phyloP scores from a whole-genome alignment of 64 coral and sea anemone genomes.

The Pocillopora damicornis region DNA sequence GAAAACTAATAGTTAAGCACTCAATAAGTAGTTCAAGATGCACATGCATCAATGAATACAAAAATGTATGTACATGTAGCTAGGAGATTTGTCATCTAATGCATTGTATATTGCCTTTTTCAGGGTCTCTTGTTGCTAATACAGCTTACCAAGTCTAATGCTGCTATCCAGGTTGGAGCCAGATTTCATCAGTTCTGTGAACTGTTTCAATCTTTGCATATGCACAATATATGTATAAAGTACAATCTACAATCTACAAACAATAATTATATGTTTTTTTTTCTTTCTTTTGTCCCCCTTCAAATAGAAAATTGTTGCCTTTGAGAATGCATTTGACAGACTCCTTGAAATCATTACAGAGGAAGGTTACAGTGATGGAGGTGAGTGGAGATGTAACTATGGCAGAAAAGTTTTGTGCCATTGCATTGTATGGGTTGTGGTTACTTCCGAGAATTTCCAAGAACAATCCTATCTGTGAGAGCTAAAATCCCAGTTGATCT shows the following conservation, averaged over 20 bases:
- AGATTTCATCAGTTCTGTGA: neutral
- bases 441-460: too few species aligned
- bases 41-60: too few species aligned
- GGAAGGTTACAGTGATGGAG: constrained; percentile 95
- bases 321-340: constrained; percentile 99
- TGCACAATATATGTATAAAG: neutral
- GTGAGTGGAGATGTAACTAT: constrained; percentile 7
- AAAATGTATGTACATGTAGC: neutral
- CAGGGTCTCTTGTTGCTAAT: constrained; percentile 88
- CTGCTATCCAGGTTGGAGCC: constrained; percentile 87
- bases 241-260: neutral
- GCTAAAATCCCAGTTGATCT: too few species aligned
- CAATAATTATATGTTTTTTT: neutral
- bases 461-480: too few species aligned
- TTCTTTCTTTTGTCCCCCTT: neutral
- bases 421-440: too few species aligned
- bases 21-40: too few species aligned
- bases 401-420: too few species aligned
- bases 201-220: neutral
- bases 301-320: constrained; percentile 96
- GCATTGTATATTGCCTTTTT: neutral
- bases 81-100: neutral
- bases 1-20: too few species aligned
- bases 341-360: constrained; percentile 94
- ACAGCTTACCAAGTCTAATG: constrained; percentile 96